Conservation (phyloP, 2,888 invertebrate species). For the Stramonita haemastoma region DNA sequence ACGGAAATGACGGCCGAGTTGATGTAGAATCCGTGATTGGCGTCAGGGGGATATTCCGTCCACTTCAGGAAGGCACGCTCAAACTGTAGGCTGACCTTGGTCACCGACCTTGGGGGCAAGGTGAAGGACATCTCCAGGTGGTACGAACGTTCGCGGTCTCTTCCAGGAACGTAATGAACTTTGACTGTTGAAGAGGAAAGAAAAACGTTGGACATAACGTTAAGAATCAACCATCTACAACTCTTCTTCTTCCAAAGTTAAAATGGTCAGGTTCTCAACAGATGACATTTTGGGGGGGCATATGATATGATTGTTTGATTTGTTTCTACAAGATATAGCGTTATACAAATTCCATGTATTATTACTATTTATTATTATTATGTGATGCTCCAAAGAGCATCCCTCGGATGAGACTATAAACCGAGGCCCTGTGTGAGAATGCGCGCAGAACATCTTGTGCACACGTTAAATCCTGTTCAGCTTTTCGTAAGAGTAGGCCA, state of each 20-base stretch:
- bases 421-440: no score
- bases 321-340: no score
- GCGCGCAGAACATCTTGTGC: no score
- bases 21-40: constrained; percentile 98
- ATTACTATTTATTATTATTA: no score
- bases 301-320: no score
- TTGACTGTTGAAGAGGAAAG: constrained; percentile 58
- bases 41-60: constrained; percentile 99
- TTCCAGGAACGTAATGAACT: constrained; percentile 83
- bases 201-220: background rate
- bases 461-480: no score
- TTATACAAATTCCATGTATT: no score
- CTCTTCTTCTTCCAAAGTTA: background rate
- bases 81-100: constrained; percentile 91
- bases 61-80: constrained; percentile 97
- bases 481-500: no score
- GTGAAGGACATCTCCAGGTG: constrained; percentile 89
- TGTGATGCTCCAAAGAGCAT: no score
- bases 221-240: background rate
- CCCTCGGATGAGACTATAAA: no score
- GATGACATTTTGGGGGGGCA: no score
- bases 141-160: constrained; percentile 89
- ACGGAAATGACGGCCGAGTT: constrained; percentile 91
- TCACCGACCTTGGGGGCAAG: constrained; percentile 88
- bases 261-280: no score